Conservation (phyloP, 2,888 invertebrate species). For the Siphonodentalium dalli region DNA sequence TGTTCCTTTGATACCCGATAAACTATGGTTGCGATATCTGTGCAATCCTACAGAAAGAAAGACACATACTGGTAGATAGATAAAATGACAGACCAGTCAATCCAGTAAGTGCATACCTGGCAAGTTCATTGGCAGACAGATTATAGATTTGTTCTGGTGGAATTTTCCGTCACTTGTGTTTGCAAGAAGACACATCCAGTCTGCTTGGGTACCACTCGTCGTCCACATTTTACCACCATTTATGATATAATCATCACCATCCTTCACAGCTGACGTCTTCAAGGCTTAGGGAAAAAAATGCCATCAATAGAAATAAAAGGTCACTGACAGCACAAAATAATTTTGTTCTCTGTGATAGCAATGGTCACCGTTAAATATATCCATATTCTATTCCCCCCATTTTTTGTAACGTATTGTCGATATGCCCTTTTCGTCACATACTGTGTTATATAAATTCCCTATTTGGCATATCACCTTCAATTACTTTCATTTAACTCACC, state of each 20-base stretch:
- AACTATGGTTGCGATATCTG: no score
- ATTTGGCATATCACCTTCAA: no score
- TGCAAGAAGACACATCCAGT: conserved; percentile 70
- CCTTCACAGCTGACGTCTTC: conserved; percentile 66
- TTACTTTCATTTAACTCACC: no score
- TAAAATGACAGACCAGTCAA: neutral
- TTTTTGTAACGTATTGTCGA: no score
- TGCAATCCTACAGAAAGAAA: neutral
- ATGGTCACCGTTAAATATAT: no score
- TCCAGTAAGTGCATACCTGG: conserved; percentile 53
- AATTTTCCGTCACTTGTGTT: conserved; percentile 67
- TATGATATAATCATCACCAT: conserved; percentile 66
- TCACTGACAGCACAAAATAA: no score
- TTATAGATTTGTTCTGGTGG: conserved; percentile 69
- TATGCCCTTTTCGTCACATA: no score
- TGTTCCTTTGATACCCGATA: neutral
- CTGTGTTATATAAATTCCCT: no score
- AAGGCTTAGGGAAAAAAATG: no score
- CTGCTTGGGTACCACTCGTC: conserved; percentile 69
- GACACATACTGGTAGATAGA: neutral
- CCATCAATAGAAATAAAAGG: no score
- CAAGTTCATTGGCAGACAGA: conserved; percentile 68
- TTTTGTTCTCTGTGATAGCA: no score
- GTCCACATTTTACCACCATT: conserved; percentile 72
- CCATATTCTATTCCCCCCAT: no score